phyloP scores from a whole-genome alignment of 2,888 invertebrate genomes.

The Ichneumon xanthorius region DNA sequence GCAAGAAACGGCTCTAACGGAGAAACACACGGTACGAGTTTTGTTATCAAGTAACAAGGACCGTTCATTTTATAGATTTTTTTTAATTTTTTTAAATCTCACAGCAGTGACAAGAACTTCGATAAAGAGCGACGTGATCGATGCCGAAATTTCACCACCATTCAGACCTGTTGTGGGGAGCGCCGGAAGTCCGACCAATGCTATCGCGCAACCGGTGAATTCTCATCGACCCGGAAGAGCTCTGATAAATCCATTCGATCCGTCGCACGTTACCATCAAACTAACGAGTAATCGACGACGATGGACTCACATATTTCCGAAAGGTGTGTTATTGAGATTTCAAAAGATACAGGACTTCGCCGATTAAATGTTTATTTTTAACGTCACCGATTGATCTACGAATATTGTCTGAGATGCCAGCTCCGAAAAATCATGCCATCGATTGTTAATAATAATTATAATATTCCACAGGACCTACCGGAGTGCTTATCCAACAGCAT shows the following conservation, averaged over 20 bases:
- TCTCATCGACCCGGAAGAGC: conserved; percentile 91
- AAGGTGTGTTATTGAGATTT: conserved; percentile 86
- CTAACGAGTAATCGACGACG: conserved; percentile 96
- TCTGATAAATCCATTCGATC: conserved; percentile 98
- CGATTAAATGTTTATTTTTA: not conserved
- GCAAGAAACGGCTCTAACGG: conserved; percentile 76
- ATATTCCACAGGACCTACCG: conserved; percentile 90
- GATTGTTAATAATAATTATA: not conserved
- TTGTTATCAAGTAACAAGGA: not conserved
- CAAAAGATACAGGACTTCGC: not conserved
- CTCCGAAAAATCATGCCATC: not conserved
- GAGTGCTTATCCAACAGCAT: conserved; percentile 96
- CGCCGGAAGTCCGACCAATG: conserved; percentile 86
- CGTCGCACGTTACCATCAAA: conserved; percentile 98
- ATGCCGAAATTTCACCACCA: conserved; percentile 86
- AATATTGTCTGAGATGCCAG: not conserved
- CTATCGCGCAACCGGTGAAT: conserved; percentile 76
- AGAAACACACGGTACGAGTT: conserved; percentile 75
- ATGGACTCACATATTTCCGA: conserved; percentile 99
- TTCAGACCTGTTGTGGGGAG: conserved; percentile 87
- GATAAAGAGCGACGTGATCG: conserved; percentile 82
- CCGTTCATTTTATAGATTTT: not conserved
- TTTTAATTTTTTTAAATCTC: not conserved
- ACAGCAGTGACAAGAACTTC: conserved; percentile 75
- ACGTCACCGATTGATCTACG: not conserved